Base-by-base conservation (phyloP, 2,888 invertebrate genomes). In the Phalangium opilio region DNA sequence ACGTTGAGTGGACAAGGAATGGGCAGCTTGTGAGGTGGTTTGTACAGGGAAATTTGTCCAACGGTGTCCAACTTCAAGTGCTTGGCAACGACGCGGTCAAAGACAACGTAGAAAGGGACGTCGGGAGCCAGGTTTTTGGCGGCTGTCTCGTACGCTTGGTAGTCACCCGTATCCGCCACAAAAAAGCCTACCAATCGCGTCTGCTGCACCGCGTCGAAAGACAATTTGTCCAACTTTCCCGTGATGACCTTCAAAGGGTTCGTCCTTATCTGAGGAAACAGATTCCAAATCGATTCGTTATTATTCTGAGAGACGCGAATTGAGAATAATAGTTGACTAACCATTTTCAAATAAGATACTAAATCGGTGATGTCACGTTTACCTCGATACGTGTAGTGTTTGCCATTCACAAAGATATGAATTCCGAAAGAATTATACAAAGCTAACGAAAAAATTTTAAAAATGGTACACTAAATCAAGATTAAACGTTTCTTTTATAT, bases 161-260 rank as follows among this genome's bases (percentile, higher is more conserved):
- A 49, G 46, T 54, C 54, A 47, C 42, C 12, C n/a, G 52, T 52
- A 12, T 45, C 46, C 27, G 45, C 47, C 52, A 54, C 52, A 41
- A 54, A 54, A 34, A 54, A 54, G 2, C 54, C 54, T 21, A 54
- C 47, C 10, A 51, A 34, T 45, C 51, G 50, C 1, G 46, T 39
- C n/a, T 47, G 44, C 32, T 52, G 44, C 15, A 52, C 50, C 10
- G 48, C 43, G 50, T 54, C 54, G 40, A 49, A 52, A 33, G 52
- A 50, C 15, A 52, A 39, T 42, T 54, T 54, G 14, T 54, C 54
- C 27, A 54, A 45, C 47, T 54, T 54, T 10, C 54, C 54, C n/a
- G 50, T 41, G 35, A 52, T 54, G 8, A 45, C 40, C 47, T 41
- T 52, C 1, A 54, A 8, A 27, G 27, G 27, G 8, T 27, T 27